Base-by-base conservation (phyloP, 2,113 vertebrate genomes). In the Uria lomvia region DNA sequence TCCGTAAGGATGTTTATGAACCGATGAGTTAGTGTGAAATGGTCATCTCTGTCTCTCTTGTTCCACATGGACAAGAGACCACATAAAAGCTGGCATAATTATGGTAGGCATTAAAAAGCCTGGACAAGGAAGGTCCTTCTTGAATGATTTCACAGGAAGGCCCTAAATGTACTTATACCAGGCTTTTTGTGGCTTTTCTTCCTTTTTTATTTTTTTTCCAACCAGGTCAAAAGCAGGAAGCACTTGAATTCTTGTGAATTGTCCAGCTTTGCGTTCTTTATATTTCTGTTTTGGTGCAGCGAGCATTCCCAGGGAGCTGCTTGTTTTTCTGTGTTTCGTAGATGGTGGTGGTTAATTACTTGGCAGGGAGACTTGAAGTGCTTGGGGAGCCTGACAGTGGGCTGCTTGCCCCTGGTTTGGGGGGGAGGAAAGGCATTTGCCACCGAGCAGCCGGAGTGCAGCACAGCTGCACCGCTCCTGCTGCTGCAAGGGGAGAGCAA, bases 191-290 rank as follows among this genome's bases (percentile, higher is more conserved):
- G 40, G 12, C 75, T 42, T 40, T 90, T 96, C 72, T 94, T 95
- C 36, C 55, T 59, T 78, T 63, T 77, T 90, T 36, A 62, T 24
- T 14, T 5, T 73, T 47, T 12, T 12, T 43, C 81, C 86, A 95
- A 86, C 78, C 91, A 94, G 94, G 92, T 96, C 95, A 97, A 94
- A 94, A 97, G 91, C 93, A 97, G 96, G 95, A 97, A 98, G 91
- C 76, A 63, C 59, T 96, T 75, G 79, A 93, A 94, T 96, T 92
- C 85, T 95, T 96, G 96, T 91, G 74, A 85, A 53, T 59, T 49
- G 42, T 95, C 90, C 96, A 94, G 92, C 83, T 91, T 88, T 5
- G 67, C 36, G 90, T 78, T 93, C 96, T 97, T 95, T 96, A 65
- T 97, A 53, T 42, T 93, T 70, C 93, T 94, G 79, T 32, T 84